A percentile compares a stretch with the other conserved stretches of the same genome.
phyloP scores from a whole-genome alignment of 2,113 vertebrate genomes.

The Myotis lucifugus region DNA sequence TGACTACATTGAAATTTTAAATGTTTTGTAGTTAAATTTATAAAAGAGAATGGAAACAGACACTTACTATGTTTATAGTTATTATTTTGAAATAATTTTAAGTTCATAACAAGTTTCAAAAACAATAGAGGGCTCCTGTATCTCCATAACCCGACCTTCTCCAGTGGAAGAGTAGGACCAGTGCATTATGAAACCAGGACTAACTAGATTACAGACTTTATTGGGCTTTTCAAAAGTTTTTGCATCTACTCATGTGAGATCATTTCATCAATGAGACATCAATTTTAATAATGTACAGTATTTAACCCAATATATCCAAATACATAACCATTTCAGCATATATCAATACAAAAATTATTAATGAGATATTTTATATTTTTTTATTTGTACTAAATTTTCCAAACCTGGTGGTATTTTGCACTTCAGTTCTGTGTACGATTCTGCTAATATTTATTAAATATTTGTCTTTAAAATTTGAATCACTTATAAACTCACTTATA shows the following conservation, averaged over 20 bases:
- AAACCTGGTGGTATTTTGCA: neutral
- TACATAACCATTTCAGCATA: neutral
- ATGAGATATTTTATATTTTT: too few relatives aligned
- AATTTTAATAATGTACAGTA: neutral
- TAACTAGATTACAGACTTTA: neutral
- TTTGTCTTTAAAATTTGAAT: too few relatives aligned
- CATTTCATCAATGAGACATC: neutral
- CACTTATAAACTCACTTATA: too few relatives aligned
- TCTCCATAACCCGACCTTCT: neutral
- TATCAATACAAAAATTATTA: neutral
- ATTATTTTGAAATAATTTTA: neutral
- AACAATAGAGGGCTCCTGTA: neutral
- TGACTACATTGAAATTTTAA: neutral
- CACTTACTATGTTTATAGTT: neutral
- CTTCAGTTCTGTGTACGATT: fast-evolving
- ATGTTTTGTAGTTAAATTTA: neutral
- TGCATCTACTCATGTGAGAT: too few relatives aligned
- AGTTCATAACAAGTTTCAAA: neutral
- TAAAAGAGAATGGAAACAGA: neutral
- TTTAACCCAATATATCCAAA: neutral
- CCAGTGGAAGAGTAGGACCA: neutral
- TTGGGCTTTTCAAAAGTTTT: neutral
- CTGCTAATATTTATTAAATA: too few relatives aligned
- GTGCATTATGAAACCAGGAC: neutral
- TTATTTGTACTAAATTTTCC: neutral